Percentiles rank a stretch among this genome's conserved stretches.
These are phyloP conservation scores for Boloria selene DNA, from an alignment of 2,888 invertebrate species.

Conservation along the genomic window DNA sequence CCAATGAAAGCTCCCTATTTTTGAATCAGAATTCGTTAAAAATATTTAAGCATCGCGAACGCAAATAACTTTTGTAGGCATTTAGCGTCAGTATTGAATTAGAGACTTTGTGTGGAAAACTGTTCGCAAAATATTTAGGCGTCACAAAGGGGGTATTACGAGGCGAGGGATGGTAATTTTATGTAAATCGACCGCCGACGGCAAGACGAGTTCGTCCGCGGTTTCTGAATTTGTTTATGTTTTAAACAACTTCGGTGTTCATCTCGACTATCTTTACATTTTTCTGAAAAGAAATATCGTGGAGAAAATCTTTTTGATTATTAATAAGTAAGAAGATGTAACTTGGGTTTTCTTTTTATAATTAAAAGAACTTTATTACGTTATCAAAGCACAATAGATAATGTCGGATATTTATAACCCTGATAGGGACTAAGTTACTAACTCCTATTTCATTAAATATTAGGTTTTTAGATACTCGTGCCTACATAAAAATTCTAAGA, in stretches of 20 bases:
- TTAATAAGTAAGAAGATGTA: background rate
- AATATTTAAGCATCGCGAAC: slow-evolving; percentile 23
- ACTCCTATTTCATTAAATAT: too few species aligned
- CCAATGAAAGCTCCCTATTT: slow-evolving; percentile 10
- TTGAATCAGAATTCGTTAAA: slow-evolving; percentile 12
- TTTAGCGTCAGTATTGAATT: slow-evolving; percentile 67
- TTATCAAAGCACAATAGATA: background rate
- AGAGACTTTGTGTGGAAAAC: slow-evolving; percentile 79
- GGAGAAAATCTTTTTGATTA: slow-evolving; percentile 20
- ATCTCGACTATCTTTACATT: slow-evolving; percentile 30
- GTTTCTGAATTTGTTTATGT: slow-evolving; percentile 70
- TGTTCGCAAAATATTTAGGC: slow-evolving; percentile 80
- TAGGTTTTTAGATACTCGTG: too few species aligned
- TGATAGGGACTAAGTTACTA: too few species aligned
- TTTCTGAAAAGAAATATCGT: slow-evolving; percentile 9
- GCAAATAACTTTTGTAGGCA: slow-evolving; percentile 49
- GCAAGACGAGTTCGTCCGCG: slow-evolving; percentile 45
- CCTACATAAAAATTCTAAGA: too few species aligned
- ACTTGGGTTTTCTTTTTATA: background rate
- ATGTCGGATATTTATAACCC: too few species aligned
- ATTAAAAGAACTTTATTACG: background rate
- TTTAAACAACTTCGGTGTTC: slow-evolving; percentile 52
- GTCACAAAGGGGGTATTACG: slow-evolving; percentile 76
- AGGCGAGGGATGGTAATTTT: slow-evolving; percentile 52
- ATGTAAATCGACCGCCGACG: slow-evolving; percentile 65